These are phyloP conservation scores for Chrysodeixis includens DNA, from an alignment of 2,888 invertebrate genomes.

Conservation along the genomic window DNA sequence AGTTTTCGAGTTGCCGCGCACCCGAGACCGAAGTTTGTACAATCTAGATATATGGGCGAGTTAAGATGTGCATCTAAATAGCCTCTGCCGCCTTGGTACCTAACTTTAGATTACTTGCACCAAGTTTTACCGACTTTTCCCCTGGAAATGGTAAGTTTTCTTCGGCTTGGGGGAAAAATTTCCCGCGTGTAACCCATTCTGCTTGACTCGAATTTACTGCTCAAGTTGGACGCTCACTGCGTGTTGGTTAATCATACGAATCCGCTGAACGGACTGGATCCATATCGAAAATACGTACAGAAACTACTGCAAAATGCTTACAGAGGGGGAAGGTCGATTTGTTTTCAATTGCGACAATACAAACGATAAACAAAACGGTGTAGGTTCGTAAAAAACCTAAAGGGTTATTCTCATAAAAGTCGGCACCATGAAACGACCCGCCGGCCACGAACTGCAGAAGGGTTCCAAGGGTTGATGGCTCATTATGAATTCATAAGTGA, in stretches of 20 bases:
- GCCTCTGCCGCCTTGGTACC: constrained; percentile 86
- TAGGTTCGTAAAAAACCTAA: constrained; percentile 50
- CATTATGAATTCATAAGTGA: constrained; percentile 83
- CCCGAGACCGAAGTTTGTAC: constrained; percentile 74
- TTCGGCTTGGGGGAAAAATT: constrained; percentile 65
- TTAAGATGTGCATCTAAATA: constrained; percentile 90
- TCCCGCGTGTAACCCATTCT: constrained; percentile 81
- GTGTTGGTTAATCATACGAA: constrained; percentile 64
- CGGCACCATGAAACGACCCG: constrained; percentile 56
- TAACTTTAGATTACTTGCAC: constrained; percentile 89
- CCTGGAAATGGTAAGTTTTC: constrained; percentile 75
- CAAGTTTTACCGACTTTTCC: constrained; percentile 81
- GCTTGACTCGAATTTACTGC: constrained; percentile 83
- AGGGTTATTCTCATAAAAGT: constrained; percentile 64
- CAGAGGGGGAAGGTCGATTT: constrained; percentile 13
- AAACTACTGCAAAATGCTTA: constrained; percentile 8
- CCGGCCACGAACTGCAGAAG: constrained; percentile 59
- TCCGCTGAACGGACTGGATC: constrained; percentile 44
- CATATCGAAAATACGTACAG: constrained; percentile 26
- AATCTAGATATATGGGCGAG: constrained; percentile 88
- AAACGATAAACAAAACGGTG: constrained; percentile 43
- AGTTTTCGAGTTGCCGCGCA: constrained; percentile 57
- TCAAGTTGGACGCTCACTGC: constrained; percentile 73
- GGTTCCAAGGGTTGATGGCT: constrained; percentile 76
- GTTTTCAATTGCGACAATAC: constrained; percentile 29